Percentiles rank a stretch among this genome's conserved stretches.
Conservation (phyloP, 1,140 invertebrate species). For the Anastrepha obliqua region DNA sequence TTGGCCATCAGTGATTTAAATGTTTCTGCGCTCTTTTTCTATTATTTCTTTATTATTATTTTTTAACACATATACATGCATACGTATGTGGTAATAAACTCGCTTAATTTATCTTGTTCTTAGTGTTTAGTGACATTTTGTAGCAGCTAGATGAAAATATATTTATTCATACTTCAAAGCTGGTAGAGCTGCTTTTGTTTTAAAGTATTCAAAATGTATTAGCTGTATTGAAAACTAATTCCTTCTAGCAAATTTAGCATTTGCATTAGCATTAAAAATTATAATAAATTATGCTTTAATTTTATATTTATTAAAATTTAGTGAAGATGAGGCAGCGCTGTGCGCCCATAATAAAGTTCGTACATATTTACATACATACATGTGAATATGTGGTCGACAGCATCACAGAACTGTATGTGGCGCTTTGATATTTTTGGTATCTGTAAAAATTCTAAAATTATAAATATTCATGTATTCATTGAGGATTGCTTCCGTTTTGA, state of each 20-base stretch:
- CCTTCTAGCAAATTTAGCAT: conserved; percentile 10
- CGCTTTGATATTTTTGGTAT: no score
- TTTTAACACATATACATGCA: neutral
- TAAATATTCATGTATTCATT: no score
- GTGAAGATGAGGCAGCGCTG: neutral
- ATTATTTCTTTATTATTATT: neutral
- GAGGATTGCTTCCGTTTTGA: no score
- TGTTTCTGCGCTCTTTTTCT: neutral
- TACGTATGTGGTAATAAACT: conserved; percentile 2
- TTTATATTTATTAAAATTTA: conserved; percentile 11
- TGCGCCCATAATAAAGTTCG: neutral
- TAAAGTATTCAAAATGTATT: neutral
- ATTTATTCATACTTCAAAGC: conserved; percentile 8
- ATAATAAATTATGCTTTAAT: conserved; percentile 10
- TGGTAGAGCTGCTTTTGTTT: neutral
- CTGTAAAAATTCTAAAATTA: no score
- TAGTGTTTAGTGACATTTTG: conserved; percentile 4
- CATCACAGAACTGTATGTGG: no score
- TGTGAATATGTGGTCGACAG: no score
- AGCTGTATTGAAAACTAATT: conserved; percentile 35
- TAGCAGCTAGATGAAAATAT: conserved; percentile 4
- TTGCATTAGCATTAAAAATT: conserved; percentile 5
- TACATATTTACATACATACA: neutral
- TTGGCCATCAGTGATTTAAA: neutral
- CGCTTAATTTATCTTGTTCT: conserved; percentile 1